A percentile compares a stretch with the other conserved stretches of the same genome.
Conservation (phyloP, 2,888 invertebrate genomes). For the Trachelus iudaicus region DNA sequence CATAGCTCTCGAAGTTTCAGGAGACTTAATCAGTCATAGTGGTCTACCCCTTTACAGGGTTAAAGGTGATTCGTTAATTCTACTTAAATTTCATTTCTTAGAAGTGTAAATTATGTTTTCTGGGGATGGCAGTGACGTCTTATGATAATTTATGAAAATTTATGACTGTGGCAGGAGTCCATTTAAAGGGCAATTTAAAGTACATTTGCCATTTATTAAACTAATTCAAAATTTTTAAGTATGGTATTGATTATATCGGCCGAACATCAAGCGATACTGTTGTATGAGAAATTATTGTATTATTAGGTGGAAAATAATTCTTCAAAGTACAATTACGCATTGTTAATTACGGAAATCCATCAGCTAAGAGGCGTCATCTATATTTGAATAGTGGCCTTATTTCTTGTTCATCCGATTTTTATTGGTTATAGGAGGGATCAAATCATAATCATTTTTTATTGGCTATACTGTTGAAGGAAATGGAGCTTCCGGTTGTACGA, state of each 20-base stretch:
- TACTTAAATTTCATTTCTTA: neutral
- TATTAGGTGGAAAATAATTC: constrained; percentile 46
- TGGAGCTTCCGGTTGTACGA: neutral
- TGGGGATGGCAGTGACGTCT: neutral
- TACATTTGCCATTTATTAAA: neutral
- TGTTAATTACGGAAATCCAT: constrained; percentile 51
- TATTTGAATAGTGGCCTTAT: constrained; percentile 57
- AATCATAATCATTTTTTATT: too few relatives aligned
- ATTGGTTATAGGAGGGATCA: neutral
- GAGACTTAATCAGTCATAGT: neutral
- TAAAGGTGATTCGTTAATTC: neutral
- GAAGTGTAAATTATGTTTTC: neutral
- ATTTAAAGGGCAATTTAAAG: neutral
- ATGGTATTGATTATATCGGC: neutral
- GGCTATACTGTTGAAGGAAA: neutral
- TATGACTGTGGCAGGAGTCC: neutral
- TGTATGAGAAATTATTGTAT: constrained; percentile 26
- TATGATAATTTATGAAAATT: neutral
- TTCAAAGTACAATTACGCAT: constrained; percentile 31
- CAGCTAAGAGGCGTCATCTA: constrained; percentile 56
- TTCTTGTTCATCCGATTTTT: constrained; percentile 59
- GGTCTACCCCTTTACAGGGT: neutral
- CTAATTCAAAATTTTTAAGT: neutral
- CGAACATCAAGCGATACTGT: too few relatives aligned
- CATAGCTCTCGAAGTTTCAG: neutral